These are phyloP conservation scores for Pao palembangensis DNA, from an alignment of 2,113 vertebrate genomes.

Conservation along the genomic window DNA sequence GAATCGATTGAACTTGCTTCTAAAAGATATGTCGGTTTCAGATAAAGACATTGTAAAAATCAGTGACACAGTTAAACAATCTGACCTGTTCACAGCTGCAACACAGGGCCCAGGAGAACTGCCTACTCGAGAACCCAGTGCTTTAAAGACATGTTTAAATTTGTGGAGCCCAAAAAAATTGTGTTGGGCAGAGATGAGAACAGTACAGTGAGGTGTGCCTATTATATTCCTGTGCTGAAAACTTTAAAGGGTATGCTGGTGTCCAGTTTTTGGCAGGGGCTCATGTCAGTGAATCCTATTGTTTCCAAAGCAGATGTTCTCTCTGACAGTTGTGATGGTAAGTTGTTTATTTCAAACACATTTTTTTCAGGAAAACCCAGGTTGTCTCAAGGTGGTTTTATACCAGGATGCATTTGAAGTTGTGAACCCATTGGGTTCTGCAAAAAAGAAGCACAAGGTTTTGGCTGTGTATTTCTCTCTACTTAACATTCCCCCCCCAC, in stretches of 20 bases:
- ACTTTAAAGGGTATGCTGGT: slow-evolving; percentile 11
- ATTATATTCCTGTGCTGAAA: slow-evolving; percentile 10
- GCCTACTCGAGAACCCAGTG: slow-evolving; percentile 4
- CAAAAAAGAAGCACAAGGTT: slow-evolving; percentile 5
- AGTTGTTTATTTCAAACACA: not conserved
- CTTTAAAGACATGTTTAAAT: slow-evolving; percentile 13
- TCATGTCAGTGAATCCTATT: not conserved
- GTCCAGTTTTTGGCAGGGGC: slow-evolving; percentile 6
- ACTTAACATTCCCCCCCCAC: slow-evolving; percentile 6
- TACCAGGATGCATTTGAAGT: slow-evolving; percentile 13
- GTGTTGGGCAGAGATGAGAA: slow-evolving; percentile 24
- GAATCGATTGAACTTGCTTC: slow-evolving; percentile 16
- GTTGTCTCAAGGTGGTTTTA: slow-evolving; percentile 4
- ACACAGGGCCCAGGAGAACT: slow-evolving; percentile 6
- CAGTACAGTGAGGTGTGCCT: slow-evolving; percentile 7
- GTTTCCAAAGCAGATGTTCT: slow-evolving; percentile 9
- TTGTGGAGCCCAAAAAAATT: slow-evolving; percentile 19
- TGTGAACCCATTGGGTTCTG: not conserved
- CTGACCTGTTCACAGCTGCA: slow-evolving; percentile 31
- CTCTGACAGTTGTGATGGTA: slow-evolving; percentile 8
- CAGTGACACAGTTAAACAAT: slow-evolving; percentile 27
- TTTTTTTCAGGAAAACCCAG: slow-evolving; percentile 19
- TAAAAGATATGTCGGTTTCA: slow-evolving; percentile 12
- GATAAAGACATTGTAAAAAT: slow-evolving; percentile 35
- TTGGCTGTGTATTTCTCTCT: slow-evolving; percentile 13